Evolutionary conservation across 2,113 vertebrate genomes (phyloP).

Genomic region (Sinocyclocheilus grahami): DNA sequence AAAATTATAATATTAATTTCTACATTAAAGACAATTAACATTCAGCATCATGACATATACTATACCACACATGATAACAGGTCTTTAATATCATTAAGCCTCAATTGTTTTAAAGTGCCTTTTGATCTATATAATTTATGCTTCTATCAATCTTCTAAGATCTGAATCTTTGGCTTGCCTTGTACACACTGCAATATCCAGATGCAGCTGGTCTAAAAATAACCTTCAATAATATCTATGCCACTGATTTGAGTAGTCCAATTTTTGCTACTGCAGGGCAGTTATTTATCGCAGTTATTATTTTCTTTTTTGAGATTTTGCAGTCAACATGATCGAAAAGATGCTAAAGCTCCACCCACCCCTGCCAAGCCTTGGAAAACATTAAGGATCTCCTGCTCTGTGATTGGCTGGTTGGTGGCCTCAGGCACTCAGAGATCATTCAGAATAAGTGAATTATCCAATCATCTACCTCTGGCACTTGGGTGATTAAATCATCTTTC

Average conservation of each 20-base stretch:
- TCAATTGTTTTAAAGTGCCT: background rate
- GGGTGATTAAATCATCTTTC: slow-evolving; percentile 39
- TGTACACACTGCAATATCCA: background rate
- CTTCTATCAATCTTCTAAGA: background rate
- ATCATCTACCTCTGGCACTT: slow-evolving; percentile 28
- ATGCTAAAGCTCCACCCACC: slow-evolving; percentile 68
- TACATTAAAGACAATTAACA: too few relatives aligned
- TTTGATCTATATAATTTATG: too few relatives aligned
- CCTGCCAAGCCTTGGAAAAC: slow-evolving; percentile 87
- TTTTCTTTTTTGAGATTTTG: background rate
- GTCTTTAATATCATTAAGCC: background rate
- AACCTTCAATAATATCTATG: slow-evolving; percentile 6
- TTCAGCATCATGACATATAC: background rate
- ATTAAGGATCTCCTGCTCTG: slow-evolving; percentile 93
- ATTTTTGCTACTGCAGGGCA: background rate
- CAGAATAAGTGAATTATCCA: slow-evolving; percentile 34
- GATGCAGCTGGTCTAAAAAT: background rate
- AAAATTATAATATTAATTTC: background rate
- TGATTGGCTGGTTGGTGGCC: slow-evolving; percentile 97
- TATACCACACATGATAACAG: background rate
- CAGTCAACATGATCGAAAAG: background rate
- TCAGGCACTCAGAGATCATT: slow-evolving; percentile 74
- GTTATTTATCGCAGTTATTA: background rate
- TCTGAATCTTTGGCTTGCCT: background rate
- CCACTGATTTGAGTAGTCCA: too few relatives aligned